Percentiles rank a stretch among this genome's conserved stretches.
phyloP scores from a whole-genome alignment of 2,888 invertebrate genomes.

The Chrysolina americana region DNA sequence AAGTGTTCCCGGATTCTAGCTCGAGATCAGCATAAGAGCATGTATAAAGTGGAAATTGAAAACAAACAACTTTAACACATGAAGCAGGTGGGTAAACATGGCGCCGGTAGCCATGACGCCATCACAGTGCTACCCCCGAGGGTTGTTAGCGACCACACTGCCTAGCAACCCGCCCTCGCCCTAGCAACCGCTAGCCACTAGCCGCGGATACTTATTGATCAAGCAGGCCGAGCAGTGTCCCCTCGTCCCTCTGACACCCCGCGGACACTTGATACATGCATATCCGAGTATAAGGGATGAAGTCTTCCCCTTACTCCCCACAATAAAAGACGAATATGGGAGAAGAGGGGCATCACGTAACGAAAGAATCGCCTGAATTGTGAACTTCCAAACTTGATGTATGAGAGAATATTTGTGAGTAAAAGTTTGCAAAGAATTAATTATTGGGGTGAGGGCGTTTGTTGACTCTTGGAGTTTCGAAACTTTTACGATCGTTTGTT shows the following conservation, averaged over 20 bases:
- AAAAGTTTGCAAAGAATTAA: slow-evolving; percentile 32
- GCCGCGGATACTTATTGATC: slow-evolving; percentile 72
- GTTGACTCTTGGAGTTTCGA: slow-evolving; percentile 23
- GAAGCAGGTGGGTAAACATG: slow-evolving; percentile 70
- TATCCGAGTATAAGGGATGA: slow-evolving; percentile 56
- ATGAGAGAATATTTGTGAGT: background rate
- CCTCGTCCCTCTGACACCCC: slow-evolving; percentile 45
- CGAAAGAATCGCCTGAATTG: slow-evolving; percentile 40
- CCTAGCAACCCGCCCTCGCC: slow-evolving; percentile 71
- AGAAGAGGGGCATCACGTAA: slow-evolving; percentile 34
- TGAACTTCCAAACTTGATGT: slow-evolving; percentile 27
- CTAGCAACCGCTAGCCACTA: slow-evolving; percentile 72
- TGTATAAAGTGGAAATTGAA: slow-evolving; percentile 66
- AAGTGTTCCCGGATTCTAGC: slow-evolving; percentile 5
- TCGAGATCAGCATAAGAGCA: slow-evolving; percentile 54
- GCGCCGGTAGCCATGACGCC: slow-evolving; percentile 68
- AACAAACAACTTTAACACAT: slow-evolving; percentile 67
- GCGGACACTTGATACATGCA: slow-evolving; percentile 62
- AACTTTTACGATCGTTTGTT: slow-evolving; percentile 22
- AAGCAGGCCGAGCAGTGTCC: slow-evolving; percentile 59
- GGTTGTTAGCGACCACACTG: slow-evolving; percentile 72
- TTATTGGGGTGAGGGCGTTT: slow-evolving; percentile 27
- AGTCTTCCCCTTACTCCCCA: slow-evolving; percentile 34
- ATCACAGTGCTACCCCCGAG: slow-evolving; percentile 70
- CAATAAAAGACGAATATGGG: slow-evolving; percentile 37